These are phyloP conservation scores for Neodiprion virginianus DNA, from an alignment of 1,140 invertebrate species.

Conservation along the genomic window DNA sequence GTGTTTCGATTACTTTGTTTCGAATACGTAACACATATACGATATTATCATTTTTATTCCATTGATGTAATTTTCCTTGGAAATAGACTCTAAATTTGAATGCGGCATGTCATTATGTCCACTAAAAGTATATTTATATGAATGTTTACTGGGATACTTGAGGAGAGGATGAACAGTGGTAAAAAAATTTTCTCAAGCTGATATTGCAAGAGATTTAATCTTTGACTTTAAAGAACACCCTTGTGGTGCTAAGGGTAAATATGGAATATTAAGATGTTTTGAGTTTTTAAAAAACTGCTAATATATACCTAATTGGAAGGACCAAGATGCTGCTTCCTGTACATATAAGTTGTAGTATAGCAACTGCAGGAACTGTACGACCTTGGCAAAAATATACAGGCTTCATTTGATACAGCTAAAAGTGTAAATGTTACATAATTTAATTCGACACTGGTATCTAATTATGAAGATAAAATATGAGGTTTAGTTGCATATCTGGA, in stretches of 20 bases:
- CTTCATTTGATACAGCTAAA: constrained; percentile 28
- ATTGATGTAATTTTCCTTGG: constrained; percentile 25
- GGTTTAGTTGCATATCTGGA: constrained; percentile 8
- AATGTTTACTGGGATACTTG: background rate
- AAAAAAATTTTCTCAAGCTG: background rate
- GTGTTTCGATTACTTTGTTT: constrained; percentile 21
- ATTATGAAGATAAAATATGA: constrained; percentile 1
- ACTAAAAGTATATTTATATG: constrained; percentile 24
- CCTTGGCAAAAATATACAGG: constrained; percentile 34
- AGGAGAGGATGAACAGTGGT: background rate
- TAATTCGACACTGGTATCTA: background rate
- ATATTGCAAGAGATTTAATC: background rate
- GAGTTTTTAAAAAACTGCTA: constrained; percentile 13
- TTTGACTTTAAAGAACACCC: background rate
- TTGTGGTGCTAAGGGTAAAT: too few relatives aligned
- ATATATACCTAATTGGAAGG: constrained; percentile 33
- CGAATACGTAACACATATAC: constrained; percentile 36
- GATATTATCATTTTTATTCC: constrained; percentile 33
- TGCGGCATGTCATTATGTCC: constrained; percentile 18
- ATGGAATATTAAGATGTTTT: constrained; percentile 1
- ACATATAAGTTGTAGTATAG: constrained; percentile 24
- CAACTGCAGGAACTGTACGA: constrained; percentile 29
- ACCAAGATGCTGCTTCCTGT: constrained; percentile 30
- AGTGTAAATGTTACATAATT: constrained; percentile 9
- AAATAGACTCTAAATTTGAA: constrained; percentile 29